Conservation (phyloP, 2,797 vertebrate genomes). For the Merluccius polli region DNA sequence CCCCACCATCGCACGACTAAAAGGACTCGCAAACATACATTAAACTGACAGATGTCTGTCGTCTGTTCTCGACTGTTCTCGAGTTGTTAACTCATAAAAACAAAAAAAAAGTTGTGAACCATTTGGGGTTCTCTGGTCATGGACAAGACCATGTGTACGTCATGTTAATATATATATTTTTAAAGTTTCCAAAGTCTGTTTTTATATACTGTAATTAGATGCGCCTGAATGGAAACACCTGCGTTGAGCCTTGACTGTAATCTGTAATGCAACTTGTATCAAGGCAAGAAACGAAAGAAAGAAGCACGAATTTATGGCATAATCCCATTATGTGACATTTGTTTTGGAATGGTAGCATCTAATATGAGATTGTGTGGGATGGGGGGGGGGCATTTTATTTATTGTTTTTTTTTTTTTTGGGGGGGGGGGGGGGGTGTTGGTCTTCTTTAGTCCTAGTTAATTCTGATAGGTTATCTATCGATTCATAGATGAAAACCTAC, state of each 20-base stretch:
- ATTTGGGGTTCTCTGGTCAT: neutral
- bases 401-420: neutral
- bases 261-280: slow-evolving; percentile 1
- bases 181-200: neutral
- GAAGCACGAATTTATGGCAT: neutral
- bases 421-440: too few species aligned
- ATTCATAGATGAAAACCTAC: neutral
- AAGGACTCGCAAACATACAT: slow-evolving; percentile 62
- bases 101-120: neutral
- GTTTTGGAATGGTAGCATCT: neutral
- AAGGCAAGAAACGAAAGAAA: neutral
- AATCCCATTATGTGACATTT: neutral
- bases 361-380: neutral
- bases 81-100: neutral
- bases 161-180: neutral
- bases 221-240: neutral
- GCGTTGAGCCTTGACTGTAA: neutral
- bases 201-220: neutral
- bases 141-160: neutral
- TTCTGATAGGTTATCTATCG: neutral
- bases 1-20: slow-evolving; percentile 79
- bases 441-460: neutral
- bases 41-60: neutral
- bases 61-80: too few species aligned
- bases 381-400: too few species aligned